phyloP scores from a whole-genome alignment of 2,888 invertebrate species.

The Temnothorax ravouxi region DNA sequence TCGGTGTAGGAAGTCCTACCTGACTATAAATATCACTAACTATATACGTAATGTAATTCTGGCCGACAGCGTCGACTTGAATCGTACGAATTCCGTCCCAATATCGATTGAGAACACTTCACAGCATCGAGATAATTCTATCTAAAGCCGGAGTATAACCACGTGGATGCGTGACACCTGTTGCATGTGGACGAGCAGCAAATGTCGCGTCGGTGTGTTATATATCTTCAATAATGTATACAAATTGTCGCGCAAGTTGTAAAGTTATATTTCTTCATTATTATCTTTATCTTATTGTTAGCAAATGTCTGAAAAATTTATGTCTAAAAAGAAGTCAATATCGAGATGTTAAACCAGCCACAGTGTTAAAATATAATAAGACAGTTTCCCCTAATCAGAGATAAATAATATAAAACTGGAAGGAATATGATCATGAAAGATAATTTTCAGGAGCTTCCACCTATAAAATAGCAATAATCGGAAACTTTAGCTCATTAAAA shows the following conservation, averaged over 20 bases:
- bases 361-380: neutral
- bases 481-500: neutral
- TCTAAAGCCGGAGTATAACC: slow-evolving; percentile 24
- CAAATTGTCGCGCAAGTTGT: neutral
- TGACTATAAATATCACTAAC: neutral
- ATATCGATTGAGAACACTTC: neutral
- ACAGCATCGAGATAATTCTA: slow-evolving; percentile 4
- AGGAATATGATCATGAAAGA: neutral
- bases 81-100: neutral
- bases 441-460: neutral
- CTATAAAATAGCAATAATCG: neutral
- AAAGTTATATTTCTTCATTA: neutral
- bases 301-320: neutral
- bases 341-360: neutral
- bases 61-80: neutral
- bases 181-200: slow-evolving; percentile 47
- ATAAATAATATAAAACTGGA: neutral
- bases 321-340: neutral
- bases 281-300: neutral
- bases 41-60: slow-evolving; percentile 3
- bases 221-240: neutral
- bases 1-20: neutral
- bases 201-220: neutral
- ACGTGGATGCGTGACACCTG: slow-evolving; percentile 61
- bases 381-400: neutral